These are phyloP conservation scores for Herpetotheres cachinnans DNA, from an alignment of 2,113 vertebrate species.

Conservation along the genomic window DNA sequence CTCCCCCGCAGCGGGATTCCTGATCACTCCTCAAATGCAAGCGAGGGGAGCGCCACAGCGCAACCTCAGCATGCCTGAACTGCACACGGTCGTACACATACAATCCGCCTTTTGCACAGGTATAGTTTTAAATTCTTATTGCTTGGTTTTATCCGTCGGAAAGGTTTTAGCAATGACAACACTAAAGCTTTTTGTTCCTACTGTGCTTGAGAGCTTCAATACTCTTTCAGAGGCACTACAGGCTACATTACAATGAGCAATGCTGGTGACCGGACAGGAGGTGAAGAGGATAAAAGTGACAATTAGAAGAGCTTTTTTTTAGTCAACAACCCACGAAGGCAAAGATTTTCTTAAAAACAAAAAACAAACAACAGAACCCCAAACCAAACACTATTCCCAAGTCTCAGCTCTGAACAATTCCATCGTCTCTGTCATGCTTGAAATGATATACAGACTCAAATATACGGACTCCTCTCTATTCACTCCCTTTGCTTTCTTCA, in stretches of 20 bases:
- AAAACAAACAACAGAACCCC: not conserved
- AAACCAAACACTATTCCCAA: not conserved
- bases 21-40: too few relatives aligned
- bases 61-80: fast-evolving
- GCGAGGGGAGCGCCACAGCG: not conserved
- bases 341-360: not conserved
- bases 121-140: not conserved
- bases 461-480: not conserved
- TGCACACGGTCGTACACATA: fast-evolving
- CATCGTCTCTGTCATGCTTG: not conserved
- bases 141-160: not conserved
- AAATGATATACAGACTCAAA: not conserved
- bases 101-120: not conserved
- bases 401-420: not conserved
- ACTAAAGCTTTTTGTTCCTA: not conserved
- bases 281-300: not conserved
- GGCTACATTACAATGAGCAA: not conserved
- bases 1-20: too few relatives aligned
- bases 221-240: not conserved
- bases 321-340: not conserved
- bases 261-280: not conserved
- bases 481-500: not conserved
- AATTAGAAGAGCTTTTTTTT: not conserved
- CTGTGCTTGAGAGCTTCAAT: not conserved
- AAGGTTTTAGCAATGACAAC: not conserved